Evolutionary conservation across 2,797 vertebrate genomes (phyloP), one percentile per base, ranked within the genome.

Genomic region (Picus viridis): DNA sequence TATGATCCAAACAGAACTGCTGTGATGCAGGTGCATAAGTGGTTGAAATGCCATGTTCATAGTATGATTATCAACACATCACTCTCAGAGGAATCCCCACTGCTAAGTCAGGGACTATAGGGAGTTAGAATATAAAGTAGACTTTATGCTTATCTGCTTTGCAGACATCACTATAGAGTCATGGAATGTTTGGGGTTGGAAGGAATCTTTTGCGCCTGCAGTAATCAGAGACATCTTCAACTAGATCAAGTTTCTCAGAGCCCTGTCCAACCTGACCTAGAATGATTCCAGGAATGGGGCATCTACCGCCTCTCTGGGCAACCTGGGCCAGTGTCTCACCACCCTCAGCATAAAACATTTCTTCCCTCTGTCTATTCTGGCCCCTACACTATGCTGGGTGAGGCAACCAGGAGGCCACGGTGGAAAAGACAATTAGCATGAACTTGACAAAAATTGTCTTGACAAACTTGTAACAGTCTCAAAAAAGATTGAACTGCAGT

Each of bases 21-120:
- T 51, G 6, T 29, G 72, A 65, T 62, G 32, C 20, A 79, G 54
- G 30, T 73, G 7, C 4, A 9, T 15, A 61, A 30, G 15, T 83
- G 58, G 19, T 30, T 64, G 49, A 62, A 89, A 80, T 8, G 5
- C 2, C 1, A 0, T 11, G 5, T 62, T 77, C 4, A 0, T 4
- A 10, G 10, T 34, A 51, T 58, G 39, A 51, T 87, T 87, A 51
- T 90, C 64, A 79, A 26, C 12, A 57, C n/a, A 82, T 63, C 15
- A 14, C 11, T 32, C 36, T n/a, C 41, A 20, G 13, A 74, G 41
- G 34, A 71, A 62, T 51, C 22, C 10, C 12, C 9, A 0, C 8
- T 57, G 61, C 79, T 27, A 57, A 71, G 24, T 6, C 57, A 87
- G 22, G 51, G 49, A 16, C 3, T 74, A 13, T 2, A 59, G 12